phyloP scores from a whole-genome alignment of 2,113 vertebrate species.

The Nyctereutes procyonoides region DNA sequence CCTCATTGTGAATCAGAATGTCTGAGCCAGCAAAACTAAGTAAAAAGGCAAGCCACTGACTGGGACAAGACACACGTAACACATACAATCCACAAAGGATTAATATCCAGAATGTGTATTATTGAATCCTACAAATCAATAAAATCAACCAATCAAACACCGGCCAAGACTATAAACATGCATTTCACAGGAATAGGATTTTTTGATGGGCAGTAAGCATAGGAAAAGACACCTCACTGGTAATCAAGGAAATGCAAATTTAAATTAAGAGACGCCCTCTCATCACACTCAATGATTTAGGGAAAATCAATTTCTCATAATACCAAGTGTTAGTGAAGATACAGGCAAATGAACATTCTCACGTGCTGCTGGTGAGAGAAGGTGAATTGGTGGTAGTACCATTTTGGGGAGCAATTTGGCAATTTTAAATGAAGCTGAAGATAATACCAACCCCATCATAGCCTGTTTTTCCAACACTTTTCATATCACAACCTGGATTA shows the following conservation, averaged over 20 bases:
- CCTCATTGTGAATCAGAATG: not conserved
- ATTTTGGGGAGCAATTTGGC: not conserved
- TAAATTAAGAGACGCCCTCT: not conserved
- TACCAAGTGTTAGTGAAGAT: not conserved
- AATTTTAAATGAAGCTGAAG: constrained; percentile 14
- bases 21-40: not conserved
- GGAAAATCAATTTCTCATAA: not conserved
- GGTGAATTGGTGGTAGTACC: not conserved
- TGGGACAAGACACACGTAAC: not conserved
- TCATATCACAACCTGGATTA: not conserved
- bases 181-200: not conserved
- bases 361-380: not conserved
- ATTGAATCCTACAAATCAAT: constrained; percentile 30
- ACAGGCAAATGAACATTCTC: not conserved
- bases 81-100: not conserved
- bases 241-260: not conserved
- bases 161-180: not conserved
- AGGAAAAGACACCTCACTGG: not conserved
- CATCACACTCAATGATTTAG: not conserved
- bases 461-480: not conserved
- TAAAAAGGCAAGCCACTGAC: not conserved
- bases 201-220: not conserved
- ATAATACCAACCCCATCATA: not conserved
- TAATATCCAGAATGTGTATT: not conserved
- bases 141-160: not conserved